Base-by-base conservation (phyloP, 2,797 vertebrate species). In the Sebastes cheni region DNA sequence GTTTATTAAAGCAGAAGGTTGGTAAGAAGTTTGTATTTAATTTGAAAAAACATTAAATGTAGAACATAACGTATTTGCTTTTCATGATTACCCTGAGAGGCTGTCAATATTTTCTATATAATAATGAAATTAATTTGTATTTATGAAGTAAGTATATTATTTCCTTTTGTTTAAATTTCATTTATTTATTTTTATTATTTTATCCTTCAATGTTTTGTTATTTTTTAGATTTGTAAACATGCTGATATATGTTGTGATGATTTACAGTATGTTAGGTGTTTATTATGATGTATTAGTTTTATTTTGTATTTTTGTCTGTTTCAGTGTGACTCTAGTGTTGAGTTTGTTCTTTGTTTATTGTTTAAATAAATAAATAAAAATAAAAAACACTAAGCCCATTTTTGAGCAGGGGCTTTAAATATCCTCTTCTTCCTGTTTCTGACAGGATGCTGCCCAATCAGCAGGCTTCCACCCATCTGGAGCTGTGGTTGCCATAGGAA, bases 391-490 rank as follows among this genome's bases (percentile, higher is more conserved):
- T 9, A 59, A 59, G 16, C 56, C 5, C 18, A 61, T 32, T 25
- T 52, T 30, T 14, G 2, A 56, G n/a, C 2, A 4, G 1, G 1
- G 27, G 27, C 6, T 34, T 42, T 22, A 32, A 22, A 52, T 58
- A 9, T 34, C 10, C 30, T 62, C 7, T n/a, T 12, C 8, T 50
- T 76, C 8, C 8, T 86, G 39, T 72, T 56, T 81, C 42, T 74
- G 89, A 77, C 87, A 99, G 99, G 99, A 99, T 91, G 95, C 97
- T 65, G 96, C 97, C 56, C 99, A 99, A 85, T 98, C 98, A 86
- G 97, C 97, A 78, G 97, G 97, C 86, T 99, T 99, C 91, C 98
- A 99, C 91, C 98, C 99, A 59, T 97, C 96, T 83, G 97, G 98
- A 89, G 95, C 96, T 82, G 97, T 97, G 59, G 97, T 99, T 93